Base-by-base conservation (phyloP, 2,113 vertebrate genomes). In the Cyanistes caeruleus region DNA sequence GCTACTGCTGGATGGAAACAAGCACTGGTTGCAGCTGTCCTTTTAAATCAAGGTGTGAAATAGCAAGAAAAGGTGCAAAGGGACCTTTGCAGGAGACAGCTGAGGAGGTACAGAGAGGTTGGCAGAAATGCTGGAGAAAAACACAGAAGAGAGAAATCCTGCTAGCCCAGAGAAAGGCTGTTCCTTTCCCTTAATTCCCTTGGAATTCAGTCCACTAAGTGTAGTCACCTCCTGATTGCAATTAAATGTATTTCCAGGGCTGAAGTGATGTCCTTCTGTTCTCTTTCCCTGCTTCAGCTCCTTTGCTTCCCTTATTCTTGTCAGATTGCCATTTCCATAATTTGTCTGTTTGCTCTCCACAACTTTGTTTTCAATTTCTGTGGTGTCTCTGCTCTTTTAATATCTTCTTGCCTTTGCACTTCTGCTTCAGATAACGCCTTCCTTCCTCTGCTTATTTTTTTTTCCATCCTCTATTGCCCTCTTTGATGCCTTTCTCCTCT, bases 401-500 rank as follows among this genome's bases (percentile, higher is more conserved):
- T 31, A 15, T 43, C 31, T 84, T 90, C 84, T 85, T 85, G 85
- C 39, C 37, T 43, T 23, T 93, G 78, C 67, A 59, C 53, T 94
- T 85, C 65, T 77, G 33, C 43, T 65, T 72, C 76, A 73, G 70
- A 64, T 74, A 70, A 87, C 88, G 33, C 46, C 23, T 91, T 16
- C 21, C 27, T 87, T 91, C 39, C 44, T 72, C 52, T 91, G 56
- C 33, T 90, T 89, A 91, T 87, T 94, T 95, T 62, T 39, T 90
- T 94, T 91, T 95, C 62, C 87, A 85, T 89, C 52, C 84, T 89
- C 78, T 91, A 7, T n/a, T 94, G 33, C 89, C 70, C 91, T 89
- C 58, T 96, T 78, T 93, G 78, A 93, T 95, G 60, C 53, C 65
- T 94, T 91, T 79, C 37, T 85, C 37, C 78, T 82, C 89, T 84